These are phyloP conservation scores for Thyatira batis DNA, from an alignment of 2,888 invertebrate species.

Conservation along the genomic window DNA sequence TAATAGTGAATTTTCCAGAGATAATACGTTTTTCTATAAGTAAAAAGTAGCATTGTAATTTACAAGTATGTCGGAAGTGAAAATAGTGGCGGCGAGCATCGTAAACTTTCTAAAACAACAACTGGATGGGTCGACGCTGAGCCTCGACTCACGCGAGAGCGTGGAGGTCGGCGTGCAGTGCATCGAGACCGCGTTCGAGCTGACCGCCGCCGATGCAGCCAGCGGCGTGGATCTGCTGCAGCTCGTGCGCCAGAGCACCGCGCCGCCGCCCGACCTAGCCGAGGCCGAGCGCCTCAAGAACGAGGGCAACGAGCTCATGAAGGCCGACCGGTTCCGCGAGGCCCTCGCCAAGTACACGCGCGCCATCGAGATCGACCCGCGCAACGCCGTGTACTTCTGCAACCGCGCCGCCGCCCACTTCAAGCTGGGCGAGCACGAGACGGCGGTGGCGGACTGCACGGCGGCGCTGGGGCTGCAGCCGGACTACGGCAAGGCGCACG, in stretches of 20 bases:
- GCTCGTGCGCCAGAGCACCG: constrained; percentile 50
- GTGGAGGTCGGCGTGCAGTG: constrained; percentile 97
- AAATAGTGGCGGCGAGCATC: constrained; percentile 80
- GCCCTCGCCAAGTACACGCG: constrained; percentile 93
- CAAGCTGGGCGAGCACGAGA: constrained; percentile 91
- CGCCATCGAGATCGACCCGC: constrained; percentile 93
- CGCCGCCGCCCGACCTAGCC: constrained; percentile 64
- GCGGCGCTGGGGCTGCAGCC: constrained; percentile 94
- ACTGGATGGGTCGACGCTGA: constrained; percentile 73
- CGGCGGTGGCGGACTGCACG: constrained; percentile 95
- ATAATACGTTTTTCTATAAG: constrained; percentile 14
- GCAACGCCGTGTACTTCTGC: constrained; percentile 97
- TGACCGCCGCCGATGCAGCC: constrained; percentile 78
- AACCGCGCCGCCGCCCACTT: constrained; percentile 98
- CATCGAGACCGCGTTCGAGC: constrained; percentile 93
- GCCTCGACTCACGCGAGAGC: constrained; percentile 84
- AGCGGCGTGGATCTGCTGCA: constrained; percentile 60
- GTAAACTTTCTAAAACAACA: constrained; percentile 82
- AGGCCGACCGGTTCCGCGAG: constrained; percentile 88
- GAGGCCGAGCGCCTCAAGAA: constrained; percentile 94
- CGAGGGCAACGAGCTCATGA: constrained; percentile 95
- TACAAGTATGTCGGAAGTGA: constrained; percentile 64
- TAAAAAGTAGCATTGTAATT: constrained; percentile 2
- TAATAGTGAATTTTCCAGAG: constrained; percentile 32
- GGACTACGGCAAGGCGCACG: constrained; percentile 96